These are phyloP conservation scores for Eleutherodactylus coqui DNA, from an alignment of 2,797 vertebrate species.

Conservation along the genomic window DNA sequence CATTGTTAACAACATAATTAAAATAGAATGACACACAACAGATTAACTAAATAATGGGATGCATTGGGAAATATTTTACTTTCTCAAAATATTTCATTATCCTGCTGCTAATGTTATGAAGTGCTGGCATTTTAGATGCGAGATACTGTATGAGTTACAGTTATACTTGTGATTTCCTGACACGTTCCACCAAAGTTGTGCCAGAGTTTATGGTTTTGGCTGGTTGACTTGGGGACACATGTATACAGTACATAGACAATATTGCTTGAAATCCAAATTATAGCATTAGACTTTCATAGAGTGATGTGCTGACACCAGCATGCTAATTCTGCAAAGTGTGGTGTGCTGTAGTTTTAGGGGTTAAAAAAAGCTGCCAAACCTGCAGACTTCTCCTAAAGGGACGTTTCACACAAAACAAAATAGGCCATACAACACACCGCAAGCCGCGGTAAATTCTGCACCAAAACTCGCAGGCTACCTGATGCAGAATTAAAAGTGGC, in stretches of 20 bases:
- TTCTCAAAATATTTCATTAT: neutral
- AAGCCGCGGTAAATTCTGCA: no score
- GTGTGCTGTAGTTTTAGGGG: no score
- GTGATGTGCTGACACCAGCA: no score
- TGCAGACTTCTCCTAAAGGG: no score
- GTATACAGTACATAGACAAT: neutral
- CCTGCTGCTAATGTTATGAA: neutral
- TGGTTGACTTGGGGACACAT: neutral
- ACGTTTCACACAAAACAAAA: no score
- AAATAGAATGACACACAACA: conserved; percentile 5
- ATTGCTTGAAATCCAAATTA: neutral
- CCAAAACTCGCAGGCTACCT: no score
- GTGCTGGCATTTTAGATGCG: neutral
- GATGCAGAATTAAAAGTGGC: no score
- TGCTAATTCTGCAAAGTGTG: no score
- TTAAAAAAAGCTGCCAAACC: no score
- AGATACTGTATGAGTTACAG: neutral
- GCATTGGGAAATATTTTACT: neutral
- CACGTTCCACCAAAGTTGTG: neutral
- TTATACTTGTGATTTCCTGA: neutral
- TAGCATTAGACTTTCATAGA: neutral
- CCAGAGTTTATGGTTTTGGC: neutral
- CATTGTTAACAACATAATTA: conserved; percentile 52
- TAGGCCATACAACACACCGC: no score
- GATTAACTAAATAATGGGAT: neutral